A percentile compares a stretch with the other conserved stretches of the same genome.
Conservation (phyloP, 2,888 invertebrate species). For the Drosophila stalkeri region DNA sequence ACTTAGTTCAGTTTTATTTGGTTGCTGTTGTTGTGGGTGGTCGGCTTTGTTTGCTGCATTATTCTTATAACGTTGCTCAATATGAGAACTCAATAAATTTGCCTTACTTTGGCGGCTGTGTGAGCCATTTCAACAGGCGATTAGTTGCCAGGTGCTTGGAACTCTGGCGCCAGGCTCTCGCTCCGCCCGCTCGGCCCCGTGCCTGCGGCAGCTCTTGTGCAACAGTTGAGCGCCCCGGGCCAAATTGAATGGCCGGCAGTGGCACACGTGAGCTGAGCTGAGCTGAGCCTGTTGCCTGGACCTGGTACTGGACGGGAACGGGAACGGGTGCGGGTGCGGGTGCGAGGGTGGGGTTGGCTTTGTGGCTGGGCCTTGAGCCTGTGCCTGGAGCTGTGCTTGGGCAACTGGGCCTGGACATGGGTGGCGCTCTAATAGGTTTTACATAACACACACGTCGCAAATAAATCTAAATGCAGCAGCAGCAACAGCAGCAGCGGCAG, state of each 20-base stretch:
- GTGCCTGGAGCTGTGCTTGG: conserved; percentile 6
- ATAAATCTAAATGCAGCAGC: conserved; percentile 74
- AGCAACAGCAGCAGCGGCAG: conserved; percentile 23
- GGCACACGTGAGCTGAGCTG: conserved; percentile 43
- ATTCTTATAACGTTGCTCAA: conserved; percentile 77
- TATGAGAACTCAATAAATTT: conserved; percentile 80
- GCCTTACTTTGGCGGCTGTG: conserved; percentile 59
- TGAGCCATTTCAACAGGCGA: conserved; percentile 75
- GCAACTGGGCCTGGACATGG: conserved; percentile 14
- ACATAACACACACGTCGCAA: conserved; percentile 74
- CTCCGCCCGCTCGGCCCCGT: not conserved
- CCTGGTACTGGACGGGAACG: not conserved
- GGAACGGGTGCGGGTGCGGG: not conserved
- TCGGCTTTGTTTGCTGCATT: conserved; percentile 58
- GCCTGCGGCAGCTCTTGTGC: conserved; percentile 49
- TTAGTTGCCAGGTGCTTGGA: conserved; percentile 67
- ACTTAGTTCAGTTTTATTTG: conserved; percentile 14
- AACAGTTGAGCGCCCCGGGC: conserved; percentile 61
- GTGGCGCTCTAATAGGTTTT: conserved; percentile 72
- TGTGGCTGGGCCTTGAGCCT: conserved; percentile 4
- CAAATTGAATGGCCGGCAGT: conserved; percentile 55
- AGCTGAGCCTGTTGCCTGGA: conserved; percentile 36
- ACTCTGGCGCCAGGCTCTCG: conserved; percentile 15
- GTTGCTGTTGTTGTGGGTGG: conserved; percentile 16
- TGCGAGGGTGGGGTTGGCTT: not conserved